Percentiles rank a stretch among this genome's conserved stretches.
Conservation (phyloP, 2,113 vertebrate species). For the Sclerurus mexicanus region DNA sequence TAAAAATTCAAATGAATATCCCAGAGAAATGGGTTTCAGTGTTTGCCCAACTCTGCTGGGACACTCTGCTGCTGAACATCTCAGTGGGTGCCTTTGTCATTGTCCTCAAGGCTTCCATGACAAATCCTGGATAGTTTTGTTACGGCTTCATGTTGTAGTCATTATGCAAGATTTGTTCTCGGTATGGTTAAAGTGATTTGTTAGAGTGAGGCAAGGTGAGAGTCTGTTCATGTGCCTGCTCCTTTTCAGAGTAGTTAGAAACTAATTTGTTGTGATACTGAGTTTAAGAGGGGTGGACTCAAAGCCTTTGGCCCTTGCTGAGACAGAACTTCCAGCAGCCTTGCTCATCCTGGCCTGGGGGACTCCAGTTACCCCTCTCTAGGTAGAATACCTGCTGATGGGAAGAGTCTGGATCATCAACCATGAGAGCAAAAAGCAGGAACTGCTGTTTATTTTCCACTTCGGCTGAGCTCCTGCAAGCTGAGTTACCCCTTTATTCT, state of each 20-base stretch:
- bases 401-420: not conserved
- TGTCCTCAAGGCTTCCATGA: conserved; percentile 36
- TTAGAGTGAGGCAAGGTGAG: not conserved
- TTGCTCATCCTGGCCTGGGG: not conserved
- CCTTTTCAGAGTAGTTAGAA: not conserved
- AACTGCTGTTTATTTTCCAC: not conserved
- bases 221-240: not conserved
- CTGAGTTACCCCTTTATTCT: not conserved
- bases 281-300: not conserved
- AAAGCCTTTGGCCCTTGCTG: not conserved
- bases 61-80: not conserved
- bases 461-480: not conserved
- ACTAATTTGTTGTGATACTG: not conserved
- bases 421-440: not conserved
- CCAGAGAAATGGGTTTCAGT: conserved; percentile 22
- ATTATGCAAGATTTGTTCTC: conserved; percentile 1
- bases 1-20: conserved; percentile 50
- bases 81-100: conserved; percentile 37
- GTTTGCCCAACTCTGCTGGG: conserved; percentile 13
- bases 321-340: not conserved
- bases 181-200: not conserved
- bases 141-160: not conserved
- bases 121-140: not conserved
- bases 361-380: not conserved
- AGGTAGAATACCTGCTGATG: not conserved